phyloP scores from a whole-genome alignment of 2,113 vertebrate species.

The Apus apus region DNA sequence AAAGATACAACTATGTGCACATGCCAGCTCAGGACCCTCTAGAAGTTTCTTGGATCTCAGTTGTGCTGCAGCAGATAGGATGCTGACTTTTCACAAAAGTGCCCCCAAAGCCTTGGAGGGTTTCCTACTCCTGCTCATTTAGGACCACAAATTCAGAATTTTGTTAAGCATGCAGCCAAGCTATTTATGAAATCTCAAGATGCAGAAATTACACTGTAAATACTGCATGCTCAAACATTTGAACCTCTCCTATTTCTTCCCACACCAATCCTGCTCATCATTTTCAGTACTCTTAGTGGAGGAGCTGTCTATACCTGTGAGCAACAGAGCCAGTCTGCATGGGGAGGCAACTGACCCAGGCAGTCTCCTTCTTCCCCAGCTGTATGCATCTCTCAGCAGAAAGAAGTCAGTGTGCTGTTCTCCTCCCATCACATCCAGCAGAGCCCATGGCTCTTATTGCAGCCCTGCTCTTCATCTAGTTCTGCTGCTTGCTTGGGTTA shows the following conservation, averaged over 20 bases:
- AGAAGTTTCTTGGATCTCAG: neutral
- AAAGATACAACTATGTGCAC: neutral
- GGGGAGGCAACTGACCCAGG: neutral
- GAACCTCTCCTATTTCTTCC: neutral
- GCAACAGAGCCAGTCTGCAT: neutral
- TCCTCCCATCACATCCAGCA: neutral
- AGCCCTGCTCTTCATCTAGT: neutral
- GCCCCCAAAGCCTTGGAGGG: neutral
- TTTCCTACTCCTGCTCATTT: neutral
- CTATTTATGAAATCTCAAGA: neutral
- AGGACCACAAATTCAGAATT: neutral
- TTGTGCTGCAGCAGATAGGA: neutral
- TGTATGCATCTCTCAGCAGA: neutral
- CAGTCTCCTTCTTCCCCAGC: neutral
- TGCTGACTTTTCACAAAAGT: neutral
- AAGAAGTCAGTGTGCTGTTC: neutral
- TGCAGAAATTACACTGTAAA: neutral
- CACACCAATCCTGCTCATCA: neutral
- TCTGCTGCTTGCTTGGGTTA: neutral
- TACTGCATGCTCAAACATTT: neutral
- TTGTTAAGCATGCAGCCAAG: neutral
- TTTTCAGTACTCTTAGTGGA: neutral
- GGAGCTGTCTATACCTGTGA: neutral
- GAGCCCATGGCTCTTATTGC: neutral
- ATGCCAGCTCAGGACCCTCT: neutral